Percentiles rank a stretch among this genome's conserved stretches.
Evolutionary conservation across 2,888 invertebrate species (phyloP).

Genomic region (Limenitis camilla): DNA sequence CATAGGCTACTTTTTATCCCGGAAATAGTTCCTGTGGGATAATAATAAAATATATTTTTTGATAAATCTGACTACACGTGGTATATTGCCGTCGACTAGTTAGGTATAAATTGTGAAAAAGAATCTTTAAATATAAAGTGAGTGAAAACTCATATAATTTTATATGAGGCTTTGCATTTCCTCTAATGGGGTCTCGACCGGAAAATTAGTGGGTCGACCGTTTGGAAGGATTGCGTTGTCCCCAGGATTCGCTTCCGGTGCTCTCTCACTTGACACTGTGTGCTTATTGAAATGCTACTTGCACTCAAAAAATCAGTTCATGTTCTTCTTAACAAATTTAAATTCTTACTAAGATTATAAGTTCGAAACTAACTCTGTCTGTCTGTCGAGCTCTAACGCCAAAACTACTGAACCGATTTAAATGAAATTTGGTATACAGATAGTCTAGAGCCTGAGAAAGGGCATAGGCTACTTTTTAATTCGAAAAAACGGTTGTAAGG

Average conservation of each 20-base stretch:
- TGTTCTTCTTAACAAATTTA: not conserved
- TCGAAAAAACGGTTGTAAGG: too few species aligned
- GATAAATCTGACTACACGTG: not conserved
- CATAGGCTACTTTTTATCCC: too few species aligned
- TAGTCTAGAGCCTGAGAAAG: too few species aligned
- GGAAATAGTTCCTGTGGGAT: too few species aligned
- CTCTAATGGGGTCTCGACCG: constrained; percentile 22
- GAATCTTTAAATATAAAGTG: not conserved
- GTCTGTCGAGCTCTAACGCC: too few species aligned
- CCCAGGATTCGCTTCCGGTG: constrained; percentile 16
- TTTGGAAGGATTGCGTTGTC: constrained; percentile 17
- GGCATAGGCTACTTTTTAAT: too few species aligned
- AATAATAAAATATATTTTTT: too few species aligned
- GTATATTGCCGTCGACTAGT: too few species aligned
- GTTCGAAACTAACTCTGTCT: too few species aligned
- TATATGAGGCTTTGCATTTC: constrained; percentile 21
- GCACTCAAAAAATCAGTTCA: not conserved
- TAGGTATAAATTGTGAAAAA: not conserved
- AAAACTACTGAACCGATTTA: too few species aligned
- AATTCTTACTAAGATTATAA: too few species aligned
- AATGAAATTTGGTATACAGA: too few species aligned
- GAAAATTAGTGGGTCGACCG: constrained; percentile 28
- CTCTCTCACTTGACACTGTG: constrained; percentile 5
- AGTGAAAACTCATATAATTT: constrained; percentile 12
- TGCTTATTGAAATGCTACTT: constrained; percentile 12